Conservation (phyloP, 2,113 vertebrate species). For the Strigops habroptila region DNA sequence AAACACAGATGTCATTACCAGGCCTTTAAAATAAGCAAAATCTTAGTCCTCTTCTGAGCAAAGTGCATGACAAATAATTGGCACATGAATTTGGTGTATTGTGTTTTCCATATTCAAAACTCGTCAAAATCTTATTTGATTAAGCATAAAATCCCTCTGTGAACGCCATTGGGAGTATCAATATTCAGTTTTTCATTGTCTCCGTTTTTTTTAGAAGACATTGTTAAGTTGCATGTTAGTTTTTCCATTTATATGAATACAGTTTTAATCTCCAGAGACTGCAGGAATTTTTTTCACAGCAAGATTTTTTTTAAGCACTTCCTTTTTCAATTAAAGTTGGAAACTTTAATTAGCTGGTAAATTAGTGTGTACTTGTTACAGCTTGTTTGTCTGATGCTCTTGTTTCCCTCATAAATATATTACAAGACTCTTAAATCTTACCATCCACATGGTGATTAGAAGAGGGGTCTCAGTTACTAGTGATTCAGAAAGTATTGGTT, state of each 20-base stretch:
- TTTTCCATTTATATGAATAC: background rate
- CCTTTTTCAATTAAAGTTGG: constrained; percentile 29
- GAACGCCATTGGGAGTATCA: constrained; percentile 34
- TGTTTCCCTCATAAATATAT: background rate
- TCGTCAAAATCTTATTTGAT: constrained; percentile 51
- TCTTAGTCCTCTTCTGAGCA: constrained; percentile 13
- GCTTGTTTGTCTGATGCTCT: constrained; percentile 6
- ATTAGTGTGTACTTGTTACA: background rate
- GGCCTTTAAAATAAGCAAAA: background rate
- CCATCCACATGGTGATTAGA: background rate
- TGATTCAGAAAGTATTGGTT: background rate
- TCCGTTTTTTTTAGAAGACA: constrained; percentile 5
- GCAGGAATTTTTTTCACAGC: constrained; percentile 26
- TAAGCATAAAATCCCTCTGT: constrained; percentile 50
- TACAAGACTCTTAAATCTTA: background rate
- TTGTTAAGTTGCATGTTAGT: constrained; percentile 13
- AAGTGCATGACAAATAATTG: constrained; percentile 44
- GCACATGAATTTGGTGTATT: constrained; percentile 32
- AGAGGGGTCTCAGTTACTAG: background rate
- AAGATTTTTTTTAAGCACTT: constrained; percentile 20
- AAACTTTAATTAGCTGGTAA: constrained; percentile 32
- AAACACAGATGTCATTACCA: background rate
- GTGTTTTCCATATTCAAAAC: constrained; percentile 55
- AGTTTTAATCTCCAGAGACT: constrained; percentile 20
- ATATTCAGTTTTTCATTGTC: constrained; percentile 14